Conservation (phyloP, 2,888 invertebrate genomes). For the Hoplodrina blanda region DNA sequence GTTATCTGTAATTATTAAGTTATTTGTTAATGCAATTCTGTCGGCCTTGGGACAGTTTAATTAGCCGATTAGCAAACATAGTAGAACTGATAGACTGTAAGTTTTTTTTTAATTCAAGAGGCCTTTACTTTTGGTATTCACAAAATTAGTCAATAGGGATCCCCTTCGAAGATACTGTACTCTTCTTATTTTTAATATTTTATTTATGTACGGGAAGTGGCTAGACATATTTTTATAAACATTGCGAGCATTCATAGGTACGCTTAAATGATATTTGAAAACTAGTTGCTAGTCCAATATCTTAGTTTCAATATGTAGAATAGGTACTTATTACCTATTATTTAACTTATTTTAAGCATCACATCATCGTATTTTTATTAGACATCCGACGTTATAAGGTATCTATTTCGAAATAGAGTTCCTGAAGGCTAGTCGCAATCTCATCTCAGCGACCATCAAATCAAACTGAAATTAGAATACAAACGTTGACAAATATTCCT, state of each 20-base stretch:
- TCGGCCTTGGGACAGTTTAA: too few species aligned
- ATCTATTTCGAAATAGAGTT: background rate
- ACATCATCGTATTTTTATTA: background rate
- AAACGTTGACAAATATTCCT: too few species aligned
- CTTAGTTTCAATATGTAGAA: background rate
- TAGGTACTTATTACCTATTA: too few species aligned
- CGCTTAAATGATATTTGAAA: background rate
- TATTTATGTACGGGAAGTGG: conserved; percentile 14
- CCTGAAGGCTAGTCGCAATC: too few species aligned
- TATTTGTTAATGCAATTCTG: too few species aligned
- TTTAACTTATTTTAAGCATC: background rate
- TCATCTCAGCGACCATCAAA: too few species aligned
- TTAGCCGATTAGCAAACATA: too few species aligned
- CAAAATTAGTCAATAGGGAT: background rate
- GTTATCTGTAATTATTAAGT: background rate
- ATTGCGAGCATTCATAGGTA: background rate
- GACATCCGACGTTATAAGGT: background rate
- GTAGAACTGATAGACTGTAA: too few species aligned
- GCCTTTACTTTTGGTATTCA: background rate
- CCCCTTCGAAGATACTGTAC: background rate
- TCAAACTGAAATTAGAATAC: too few species aligned
- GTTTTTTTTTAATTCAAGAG: background rate
- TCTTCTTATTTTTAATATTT: conserved; percentile 2
- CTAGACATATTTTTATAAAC: conserved; percentile 9
- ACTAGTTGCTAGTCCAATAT: conserved; percentile 15